These are phyloP conservation scores for Drosophila tsacasi DNA, from an alignment of 1,140 invertebrate genomes.

Conservation along the genomic window DNA sequence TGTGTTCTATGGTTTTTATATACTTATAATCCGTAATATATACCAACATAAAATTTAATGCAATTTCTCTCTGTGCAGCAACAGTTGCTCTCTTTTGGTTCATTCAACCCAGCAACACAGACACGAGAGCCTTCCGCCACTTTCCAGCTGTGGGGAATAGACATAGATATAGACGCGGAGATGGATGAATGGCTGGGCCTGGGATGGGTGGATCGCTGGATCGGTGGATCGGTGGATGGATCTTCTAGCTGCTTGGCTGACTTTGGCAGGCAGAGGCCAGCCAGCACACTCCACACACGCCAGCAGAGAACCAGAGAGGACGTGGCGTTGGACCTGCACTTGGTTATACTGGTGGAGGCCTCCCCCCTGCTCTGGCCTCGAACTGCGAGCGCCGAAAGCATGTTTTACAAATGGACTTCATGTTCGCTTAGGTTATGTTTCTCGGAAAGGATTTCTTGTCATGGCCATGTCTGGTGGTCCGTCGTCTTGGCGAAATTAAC, in stretches of 20 bases:
- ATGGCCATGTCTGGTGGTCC: conserved; percentile 71
- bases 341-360: conserved; percentile 35
- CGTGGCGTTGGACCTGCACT: conserved; percentile 46
- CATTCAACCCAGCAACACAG: conserved; percentile 68
- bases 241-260: conserved; percentile 72
- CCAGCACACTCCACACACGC: conserved; percentile 34
- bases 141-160: conserved; percentile 41
- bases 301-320: conserved; percentile 58
- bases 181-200: conserved; percentile 49
- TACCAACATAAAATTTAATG: too few relatives aligned
- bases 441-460: conserved; percentile 81
- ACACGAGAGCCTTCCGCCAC: conserved; percentile 41
- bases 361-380: conserved; percentile 54
- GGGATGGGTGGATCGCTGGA: conserved; percentile 44
- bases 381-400: conserved; percentile 65
- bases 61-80: conserved; percentile 35
- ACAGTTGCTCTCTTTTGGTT: conserved; percentile 70
- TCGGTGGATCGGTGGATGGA: conserved; percentile 33
- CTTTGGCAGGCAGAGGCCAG: conserved; percentile 56
- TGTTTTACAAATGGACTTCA: conserved; percentile 82
- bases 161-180: conserved; percentile 48
- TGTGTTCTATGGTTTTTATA: too few relatives aligned
- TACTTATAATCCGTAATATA: too few relatives aligned
- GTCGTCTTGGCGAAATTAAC: conserved; percentile 58
- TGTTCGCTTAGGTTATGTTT: conserved; percentile 70